Evolutionary conservation across 2,888 invertebrate genomes (phyloP).

Genomic region (Torymus tubicola): DNA sequence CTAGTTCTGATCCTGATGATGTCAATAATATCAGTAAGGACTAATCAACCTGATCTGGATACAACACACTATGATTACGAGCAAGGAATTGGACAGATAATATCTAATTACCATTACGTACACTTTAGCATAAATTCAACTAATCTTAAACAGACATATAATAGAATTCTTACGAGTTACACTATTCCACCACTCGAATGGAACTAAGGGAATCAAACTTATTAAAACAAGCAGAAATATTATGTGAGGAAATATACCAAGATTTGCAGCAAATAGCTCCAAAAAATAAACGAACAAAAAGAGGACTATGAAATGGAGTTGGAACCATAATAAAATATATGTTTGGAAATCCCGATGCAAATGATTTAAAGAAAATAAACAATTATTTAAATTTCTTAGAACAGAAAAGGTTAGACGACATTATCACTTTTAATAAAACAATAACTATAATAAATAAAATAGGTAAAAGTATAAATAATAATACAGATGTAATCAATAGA

Average conservation of each 20-base stretch:
- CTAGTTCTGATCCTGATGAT: no score
- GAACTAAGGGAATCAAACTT: neutral
- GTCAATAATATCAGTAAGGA: no score
- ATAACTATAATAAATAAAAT: neutral
- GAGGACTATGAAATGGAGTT: neutral
- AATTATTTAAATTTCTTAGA: conserved; percentile 1
- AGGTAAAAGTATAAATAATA: conserved; percentile 2
- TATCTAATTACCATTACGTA: no score
- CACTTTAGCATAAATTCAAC: no score
- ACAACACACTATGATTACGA: no score
- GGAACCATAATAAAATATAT: conserved; percentile 3
- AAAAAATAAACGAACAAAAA: neutral
- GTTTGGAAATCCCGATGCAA: neutral
- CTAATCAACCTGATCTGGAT: no score
- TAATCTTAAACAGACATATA: neutral
- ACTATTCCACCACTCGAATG: neutral
- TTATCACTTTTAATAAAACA: neutral
- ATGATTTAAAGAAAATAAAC: neutral
- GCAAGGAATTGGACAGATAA: no score
- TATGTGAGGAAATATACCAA: neutral
- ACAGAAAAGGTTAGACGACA: neutral
- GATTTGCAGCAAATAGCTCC: neutral
- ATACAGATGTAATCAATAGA: neutral
- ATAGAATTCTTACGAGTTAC: neutral
- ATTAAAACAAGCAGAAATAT: neutral